Conservation (phyloP, 2,113 vertebrate genomes). For the Podocnemis expansa region DNA sequence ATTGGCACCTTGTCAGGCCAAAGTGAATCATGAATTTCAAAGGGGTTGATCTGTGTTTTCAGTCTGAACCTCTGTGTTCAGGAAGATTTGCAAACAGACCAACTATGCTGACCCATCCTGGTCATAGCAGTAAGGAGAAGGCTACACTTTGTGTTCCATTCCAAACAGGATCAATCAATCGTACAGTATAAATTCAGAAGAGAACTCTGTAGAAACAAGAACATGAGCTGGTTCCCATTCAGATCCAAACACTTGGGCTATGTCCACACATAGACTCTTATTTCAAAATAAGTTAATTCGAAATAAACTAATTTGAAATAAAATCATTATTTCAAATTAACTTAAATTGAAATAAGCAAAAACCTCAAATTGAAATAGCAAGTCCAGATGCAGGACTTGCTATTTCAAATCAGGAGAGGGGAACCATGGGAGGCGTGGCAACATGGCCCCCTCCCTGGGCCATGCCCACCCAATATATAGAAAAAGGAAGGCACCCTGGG, state of each 20-base stretch:
- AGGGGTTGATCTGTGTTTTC: not conserved
- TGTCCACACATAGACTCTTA: too few relatives aligned
- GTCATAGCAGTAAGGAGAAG: not conserved
- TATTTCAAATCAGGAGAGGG: too few relatives aligned
- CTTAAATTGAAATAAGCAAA: too few relatives aligned
- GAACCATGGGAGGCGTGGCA: too few relatives aligned
- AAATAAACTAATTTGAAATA: too few relatives aligned
- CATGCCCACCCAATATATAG: too few relatives aligned
- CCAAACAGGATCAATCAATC: not conserved
- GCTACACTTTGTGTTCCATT: fast-evolving
- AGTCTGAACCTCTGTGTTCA: not conserved
- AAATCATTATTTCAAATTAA: too few relatives aligned
- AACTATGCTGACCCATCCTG: not conserved
- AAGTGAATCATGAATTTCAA: not conserved
- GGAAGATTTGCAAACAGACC: not conserved
- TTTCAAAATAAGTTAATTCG: too few relatives aligned
- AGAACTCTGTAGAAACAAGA: not conserved
- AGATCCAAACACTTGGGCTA: not conserved
- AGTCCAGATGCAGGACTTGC: too few relatives aligned
- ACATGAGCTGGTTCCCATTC: fast-evolving
- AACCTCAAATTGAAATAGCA: too few relatives aligned
- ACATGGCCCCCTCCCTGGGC: too few relatives aligned
- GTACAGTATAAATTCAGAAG: not conserved
- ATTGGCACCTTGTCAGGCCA: not conserved
- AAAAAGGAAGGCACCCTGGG: too few relatives aligned